Percentiles rank a stretch among this genome's conserved stretches.
Conservation (phyloP, 2,797 vertebrate species). For the Holocentrus rufus region DNA sequence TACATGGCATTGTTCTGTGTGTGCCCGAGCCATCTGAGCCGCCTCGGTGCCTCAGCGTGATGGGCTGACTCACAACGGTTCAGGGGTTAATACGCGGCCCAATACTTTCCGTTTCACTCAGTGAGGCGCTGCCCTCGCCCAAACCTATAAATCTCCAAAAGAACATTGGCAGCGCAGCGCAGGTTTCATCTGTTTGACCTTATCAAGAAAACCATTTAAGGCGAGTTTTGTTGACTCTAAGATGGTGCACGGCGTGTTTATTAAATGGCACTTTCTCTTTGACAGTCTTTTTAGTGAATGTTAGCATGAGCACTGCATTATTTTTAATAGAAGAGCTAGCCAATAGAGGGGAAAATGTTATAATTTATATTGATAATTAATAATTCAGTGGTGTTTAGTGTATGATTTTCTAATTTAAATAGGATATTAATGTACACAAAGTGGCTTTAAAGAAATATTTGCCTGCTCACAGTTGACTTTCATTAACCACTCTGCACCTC, state of each 20-base stretch:
- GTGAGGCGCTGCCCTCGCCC: not conserved
- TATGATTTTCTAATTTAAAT: not conserved
- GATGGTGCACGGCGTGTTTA: not conserved
- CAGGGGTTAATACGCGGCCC: slow-evolving; percentile 8
- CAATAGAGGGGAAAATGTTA: too few relatives aligned
- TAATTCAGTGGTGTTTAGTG: not conserved
- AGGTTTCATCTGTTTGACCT: slow-evolving; percentile 13
- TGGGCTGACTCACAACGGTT: too few relatives aligned
- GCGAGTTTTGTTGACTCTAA: not conserved
- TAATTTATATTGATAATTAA: too few relatives aligned
- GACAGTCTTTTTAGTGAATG: not conserved
- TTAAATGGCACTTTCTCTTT: not conserved
- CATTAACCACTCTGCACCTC: slow-evolving; percentile 19
- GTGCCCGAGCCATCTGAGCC: too few relatives aligned
- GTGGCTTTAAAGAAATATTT: slow-evolving; percentile 2
- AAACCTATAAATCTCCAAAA: slow-evolving; percentile 22
- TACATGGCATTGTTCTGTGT: too few relatives aligned
- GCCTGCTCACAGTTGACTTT: not conserved
- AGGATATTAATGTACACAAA: not conserved
- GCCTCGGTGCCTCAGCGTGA: too few relatives aligned
- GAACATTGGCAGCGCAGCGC: slow-evolving; percentile 3
- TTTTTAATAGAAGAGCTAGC: too few relatives aligned
- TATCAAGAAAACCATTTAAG: slow-evolving; percentile 22
- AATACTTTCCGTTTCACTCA: slow-evolving; percentile 2
- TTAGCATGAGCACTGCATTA: too few relatives aligned